Base-by-base conservation (phyloP, 2,888 invertebrate species). In the Watsonalla binaria region DNA sequence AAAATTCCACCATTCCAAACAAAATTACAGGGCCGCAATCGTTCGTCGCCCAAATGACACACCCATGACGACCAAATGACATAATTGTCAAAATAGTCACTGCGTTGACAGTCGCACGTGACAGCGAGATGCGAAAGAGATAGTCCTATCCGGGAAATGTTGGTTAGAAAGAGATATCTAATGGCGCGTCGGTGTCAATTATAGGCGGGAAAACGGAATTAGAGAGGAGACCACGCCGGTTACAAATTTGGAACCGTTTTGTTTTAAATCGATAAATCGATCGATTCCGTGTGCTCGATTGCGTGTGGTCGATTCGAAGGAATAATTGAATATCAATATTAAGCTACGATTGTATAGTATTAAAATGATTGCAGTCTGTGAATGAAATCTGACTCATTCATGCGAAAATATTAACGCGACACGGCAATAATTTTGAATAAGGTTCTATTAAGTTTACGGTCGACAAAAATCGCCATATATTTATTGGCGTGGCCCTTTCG, bases 51-150 rank as follows among this genome's bases (percentile, higher is more conserved):
- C 84, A 87, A 90, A 90, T 86, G 87, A 90, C 88, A 87, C 83
- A 82, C 84, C 88, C 84, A 83, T 83, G 82, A 85, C 87, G 86
- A 76, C 78, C 88, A 88, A 90, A 90, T 90, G 90, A 90, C 90
- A 90, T 90, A 90, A 90, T 90, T 90, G 90, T 90, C 90, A 84
- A 90, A 90, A 90, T 90, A 88, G 86, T 86, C 84, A 86, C 80
- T 79, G 74, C 84, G 79, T 81, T 87, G 88, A 87, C 84, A 82
- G 70, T 68, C 83, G 88, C 88, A 90, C 90, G 90, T 90, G 90
- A 90, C 88, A 88, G 72, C 72, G 70, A 68, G 72, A 65, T 54
- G 53, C 57, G 78, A 82, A 48, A 65, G 78, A 76, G 85, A 88
- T 62, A 54, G 59, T 59, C 11, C 60, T 66, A 79, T 58, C 50